Evolutionary conservation across 1,140 invertebrate species (phyloP).

Genomic region (Holotrichia oblita): DNA sequence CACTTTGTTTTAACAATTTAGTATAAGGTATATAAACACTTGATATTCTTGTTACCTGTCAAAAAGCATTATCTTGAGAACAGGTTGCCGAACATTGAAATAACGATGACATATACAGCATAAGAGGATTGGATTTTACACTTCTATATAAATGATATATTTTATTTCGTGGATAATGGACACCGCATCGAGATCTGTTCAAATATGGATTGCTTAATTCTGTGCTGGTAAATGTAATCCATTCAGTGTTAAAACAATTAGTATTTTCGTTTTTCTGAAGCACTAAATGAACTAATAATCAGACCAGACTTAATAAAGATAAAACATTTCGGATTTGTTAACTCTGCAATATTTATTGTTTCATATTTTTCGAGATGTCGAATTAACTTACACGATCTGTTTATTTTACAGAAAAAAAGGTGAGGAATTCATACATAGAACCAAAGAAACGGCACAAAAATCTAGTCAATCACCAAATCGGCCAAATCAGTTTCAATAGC

Average conservation of each 20-base stretch:
- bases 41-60: slow-evolving; percentile 47
- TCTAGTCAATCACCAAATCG: no score
- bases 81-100: slow-evolving; percentile 38
- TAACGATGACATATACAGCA: slow-evolving; percentile 41
- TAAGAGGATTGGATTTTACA: slow-evolving; percentile 34
- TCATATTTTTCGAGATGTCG: no score
- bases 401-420: no score
- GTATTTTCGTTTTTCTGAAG: background rate
- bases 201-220: slow-evolving; percentile 4
- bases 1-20: slow-evolving; percentile 43
- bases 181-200: background rate
- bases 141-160: slow-evolving; percentile 40
- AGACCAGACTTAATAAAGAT: no score
- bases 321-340: no score
- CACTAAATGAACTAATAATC: background rate
- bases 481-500: no score
- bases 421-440: no score
- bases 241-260: slow-evolving; percentile 9
- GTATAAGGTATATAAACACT: slow-evolving; percentile 45
- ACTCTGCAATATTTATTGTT: no score
- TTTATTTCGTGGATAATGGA: background rate
- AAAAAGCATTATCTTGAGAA: slow-evolving; percentile 45
- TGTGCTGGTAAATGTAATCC: background rate
- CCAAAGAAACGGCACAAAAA: no score
- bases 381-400: no score